phyloP scores from a whole-genome alignment of 2,888 invertebrate genomes.

The Melipona bicolor region DNA sequence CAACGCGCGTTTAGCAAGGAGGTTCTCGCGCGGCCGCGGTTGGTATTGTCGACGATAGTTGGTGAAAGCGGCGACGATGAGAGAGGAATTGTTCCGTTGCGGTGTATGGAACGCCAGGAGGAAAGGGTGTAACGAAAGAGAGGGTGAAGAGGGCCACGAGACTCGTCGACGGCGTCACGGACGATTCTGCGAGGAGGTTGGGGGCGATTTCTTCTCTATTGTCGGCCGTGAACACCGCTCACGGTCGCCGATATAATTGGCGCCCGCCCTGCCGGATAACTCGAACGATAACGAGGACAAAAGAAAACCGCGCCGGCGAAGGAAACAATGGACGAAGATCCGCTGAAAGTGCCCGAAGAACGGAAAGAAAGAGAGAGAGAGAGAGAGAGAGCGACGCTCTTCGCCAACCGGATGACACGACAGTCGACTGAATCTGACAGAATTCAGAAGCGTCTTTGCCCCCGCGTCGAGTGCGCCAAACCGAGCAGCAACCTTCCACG shows the following conservation, averaged over 20 bases:
- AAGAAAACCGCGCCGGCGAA: constrained; percentile 70
- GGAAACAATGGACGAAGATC: constrained; percentile 65
- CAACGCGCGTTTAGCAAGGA: constrained; percentile 15
- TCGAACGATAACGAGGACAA: constrained; percentile 77
- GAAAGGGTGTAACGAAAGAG: constrained; percentile 1
- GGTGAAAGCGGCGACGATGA: constrained; percentile 31
- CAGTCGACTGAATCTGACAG: constrained; percentile 53
- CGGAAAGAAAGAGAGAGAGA: not conserved
- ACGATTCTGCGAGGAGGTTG: constrained; percentile 64
- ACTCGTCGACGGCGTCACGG: constrained; percentile 12
- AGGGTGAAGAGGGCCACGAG: not conserved
- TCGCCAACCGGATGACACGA: constrained; percentile 37
- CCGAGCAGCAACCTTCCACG: constrained; percentile 18
- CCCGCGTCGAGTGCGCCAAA: not conserved
- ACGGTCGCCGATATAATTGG: constrained; percentile 76
- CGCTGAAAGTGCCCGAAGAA: constrained; percentile 52
- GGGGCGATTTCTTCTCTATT: constrained; percentile 76
- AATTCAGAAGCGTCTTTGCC: constrained; percentile 36
- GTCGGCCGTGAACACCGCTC: constrained; percentile 65
- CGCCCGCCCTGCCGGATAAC: constrained; percentile 74
- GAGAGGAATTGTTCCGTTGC: constrained; percentile 33
- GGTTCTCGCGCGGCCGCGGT: constrained; percentile 30
- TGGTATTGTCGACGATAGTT: constrained; percentile 64
- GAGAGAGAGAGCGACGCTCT: constrained; percentile 23
- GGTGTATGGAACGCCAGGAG: not conserved